phyloP scores from a whole-genome alignment of 2,797 vertebrate species.

The Eidolon dupreanum region DNA sequence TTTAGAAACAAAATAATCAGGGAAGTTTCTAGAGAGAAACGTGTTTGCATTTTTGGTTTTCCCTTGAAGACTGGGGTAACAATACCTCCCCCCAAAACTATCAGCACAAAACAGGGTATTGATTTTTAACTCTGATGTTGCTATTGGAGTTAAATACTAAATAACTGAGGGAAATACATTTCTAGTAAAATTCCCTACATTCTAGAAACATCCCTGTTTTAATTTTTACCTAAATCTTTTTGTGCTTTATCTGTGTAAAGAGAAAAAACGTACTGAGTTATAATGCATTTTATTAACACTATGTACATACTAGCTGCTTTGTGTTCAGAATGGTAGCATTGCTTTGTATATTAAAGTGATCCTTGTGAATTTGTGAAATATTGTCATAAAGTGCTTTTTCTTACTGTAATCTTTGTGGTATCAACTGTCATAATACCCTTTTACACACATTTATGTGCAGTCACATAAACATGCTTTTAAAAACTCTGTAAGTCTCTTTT shows the following conservation, averaged over 20 bases:
- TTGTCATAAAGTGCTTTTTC: slow-evolving; percentile 90
- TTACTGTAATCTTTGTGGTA: slow-evolving; percentile 90
- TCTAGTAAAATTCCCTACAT: slow-evolving; percentile 80
- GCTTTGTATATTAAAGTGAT: slow-evolving; percentile 91
- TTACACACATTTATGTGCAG: slow-evolving; percentile 89
- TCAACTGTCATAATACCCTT: slow-evolving; percentile 89
- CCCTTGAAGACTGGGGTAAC: slow-evolving; percentile 78
- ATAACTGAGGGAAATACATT: slow-evolving; percentile 75
- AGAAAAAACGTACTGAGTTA: slow-evolving; percentile 85
- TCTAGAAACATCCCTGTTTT: slow-evolving; percentile 84
- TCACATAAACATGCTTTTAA: slow-evolving; percentile 90
- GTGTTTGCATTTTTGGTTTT: slow-evolving; percentile 69
- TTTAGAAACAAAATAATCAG: slow-evolving; percentile 82
- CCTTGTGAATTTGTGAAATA: slow-evolving; percentile 91
- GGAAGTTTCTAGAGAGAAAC: slow-evolving; percentile 82
- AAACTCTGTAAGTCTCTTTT: slow-evolving; percentile 85
- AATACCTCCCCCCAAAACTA: slow-evolving; percentile 79
- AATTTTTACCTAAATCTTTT: slow-evolving; percentile 75
- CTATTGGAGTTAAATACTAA: slow-evolving; percentile 82
- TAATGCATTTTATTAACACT: slow-evolving; percentile 89
- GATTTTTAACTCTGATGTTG: slow-evolving; percentile 79
- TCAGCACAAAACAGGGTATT: slow-evolving; percentile 87
- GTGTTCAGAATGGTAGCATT: slow-evolving; percentile 89
- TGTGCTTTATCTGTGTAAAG: slow-evolving; percentile 84
- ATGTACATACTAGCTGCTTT: slow-evolving; percentile 90